Conservation (phyloP, 2,113 vertebrate genomes). For the Pitta sordida region DNA sequence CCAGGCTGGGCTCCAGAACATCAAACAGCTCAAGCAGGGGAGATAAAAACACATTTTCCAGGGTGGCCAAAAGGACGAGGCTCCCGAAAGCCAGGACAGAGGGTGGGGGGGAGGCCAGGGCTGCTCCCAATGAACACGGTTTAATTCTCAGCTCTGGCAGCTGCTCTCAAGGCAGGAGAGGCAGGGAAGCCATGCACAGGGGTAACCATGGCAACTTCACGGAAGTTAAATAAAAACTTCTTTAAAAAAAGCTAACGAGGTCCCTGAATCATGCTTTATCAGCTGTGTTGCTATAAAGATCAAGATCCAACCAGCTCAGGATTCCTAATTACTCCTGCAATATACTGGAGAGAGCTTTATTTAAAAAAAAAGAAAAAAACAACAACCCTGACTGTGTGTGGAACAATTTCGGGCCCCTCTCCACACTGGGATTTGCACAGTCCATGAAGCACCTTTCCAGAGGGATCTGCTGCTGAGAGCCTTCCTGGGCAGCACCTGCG, state of each 20-base stretch:
- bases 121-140: slow-evolving; percentile 36
- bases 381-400: background rate
- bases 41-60: background rate
- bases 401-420: background rate
- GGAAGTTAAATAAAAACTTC: slow-evolving; percentile 72
- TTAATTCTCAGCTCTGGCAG: slow-evolving; percentile 23
- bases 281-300: slow-evolving; percentile 37
- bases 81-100: background rate
- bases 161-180: slow-evolving; percentile 48
- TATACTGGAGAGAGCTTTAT: slow-evolving; percentile 50
- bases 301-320: slow-evolving; percentile 46
- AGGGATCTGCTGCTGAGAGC: background rate
- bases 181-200: slow-evolving; percentile 40
- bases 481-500: background rate
- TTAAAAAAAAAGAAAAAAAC: no score
- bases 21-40: background rate
- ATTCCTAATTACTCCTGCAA: slow-evolving; percentile 43
- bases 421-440: background rate
- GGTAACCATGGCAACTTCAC: slow-evolving; percentile 76
- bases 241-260: slow-evolving; percentile 66
- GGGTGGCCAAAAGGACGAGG: background rate
- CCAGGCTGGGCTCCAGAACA: background rate
- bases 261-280: slow-evolving; percentile 57
- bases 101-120: background rate
- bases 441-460: background rate